Evolutionary conservation across 1,140 invertebrate genomes (phyloP), one percentile per base, ranked within the genome.

Genomic region (Vanessa atalanta): DNA sequence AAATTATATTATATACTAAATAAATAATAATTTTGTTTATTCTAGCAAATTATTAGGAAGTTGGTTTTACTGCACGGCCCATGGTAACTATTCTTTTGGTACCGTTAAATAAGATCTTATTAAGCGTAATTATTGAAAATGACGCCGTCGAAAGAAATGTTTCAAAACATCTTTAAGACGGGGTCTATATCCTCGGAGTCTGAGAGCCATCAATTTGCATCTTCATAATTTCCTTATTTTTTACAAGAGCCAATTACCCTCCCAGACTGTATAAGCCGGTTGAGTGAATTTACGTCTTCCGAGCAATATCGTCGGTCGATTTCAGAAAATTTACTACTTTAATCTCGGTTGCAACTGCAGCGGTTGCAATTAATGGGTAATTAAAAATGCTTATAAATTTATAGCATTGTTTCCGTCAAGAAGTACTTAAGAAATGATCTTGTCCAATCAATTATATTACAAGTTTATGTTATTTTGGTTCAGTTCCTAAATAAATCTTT

Each of bases 271-370:
- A 70, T 74, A 67, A 37, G 67, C 64, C 37, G 72, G 70, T 74
- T 23, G 71, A 66, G 66, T 47, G 47, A 51, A 37, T 76, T 69
- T 63, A 74, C 71, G 64, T 68, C 65, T 69, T 74, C 65, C 60
- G 57, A 70, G 70, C 70, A 72, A 78, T 72, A 72, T 71, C n/a
- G 53, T 65, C 16, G 69, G 68, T 75, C 73, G 71, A 67, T 69
- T 76, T 47, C 68, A 72, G 65, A 26, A 63, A 72, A 78, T 78
- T 78, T 78, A 76, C 70, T 71, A 47, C 65, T 57, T 72, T 72
- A 72, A 76, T 72, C 70, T 72, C 43, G 26, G 43, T 51, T 72
- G 65, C 65, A 72, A 68, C 57, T 69, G 75, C 75, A 75, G 73
- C 47, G 55, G 14, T 13, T 55, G 65, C 55, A 72, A 72, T 65